Evolutionary conservation across 1,140 invertebrate genomes (phyloP).

Genomic region (Phymastichus coffea): DNA sequence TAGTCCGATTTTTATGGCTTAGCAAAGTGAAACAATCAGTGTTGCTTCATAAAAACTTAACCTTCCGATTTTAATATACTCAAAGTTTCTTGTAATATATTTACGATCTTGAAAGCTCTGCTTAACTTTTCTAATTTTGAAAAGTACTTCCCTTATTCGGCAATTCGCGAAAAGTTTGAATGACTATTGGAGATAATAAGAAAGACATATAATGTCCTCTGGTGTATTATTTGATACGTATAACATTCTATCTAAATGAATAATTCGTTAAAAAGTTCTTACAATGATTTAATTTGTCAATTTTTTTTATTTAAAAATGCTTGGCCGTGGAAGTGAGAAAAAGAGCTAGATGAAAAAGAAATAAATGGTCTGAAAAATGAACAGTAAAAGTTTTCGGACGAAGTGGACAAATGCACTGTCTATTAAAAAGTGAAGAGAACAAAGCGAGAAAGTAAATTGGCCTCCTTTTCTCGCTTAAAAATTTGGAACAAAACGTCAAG

Average conservation of each 20-base stretch:
- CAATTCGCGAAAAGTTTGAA: slow-evolving; percentile 27
- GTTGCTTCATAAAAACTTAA: no score
- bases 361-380: background rate
- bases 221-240: background rate
- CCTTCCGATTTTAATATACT: no score
- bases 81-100: slow-evolving; percentile 13
- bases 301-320: background rate
- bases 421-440: background rate
- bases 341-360: background rate
- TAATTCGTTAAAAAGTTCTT: no score
- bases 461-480: background rate
- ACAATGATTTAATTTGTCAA: no score
- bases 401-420: no score
- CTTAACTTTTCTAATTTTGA: slow-evolving; percentile 36
- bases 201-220: background rate
- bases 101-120: slow-evolving; percentile 22
- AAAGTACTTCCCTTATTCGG: slow-evolving; percentile 30
- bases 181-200: slow-evolving; percentile 15
- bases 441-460: background rate
- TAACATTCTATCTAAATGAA: background rate
- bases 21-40: no score
- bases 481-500: background rate
- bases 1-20: no score
- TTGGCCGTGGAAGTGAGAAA: background rate
- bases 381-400: no score